Conservation (phyloP, 2,888 invertebrate species). For the Ditula angustiorana region DNA sequence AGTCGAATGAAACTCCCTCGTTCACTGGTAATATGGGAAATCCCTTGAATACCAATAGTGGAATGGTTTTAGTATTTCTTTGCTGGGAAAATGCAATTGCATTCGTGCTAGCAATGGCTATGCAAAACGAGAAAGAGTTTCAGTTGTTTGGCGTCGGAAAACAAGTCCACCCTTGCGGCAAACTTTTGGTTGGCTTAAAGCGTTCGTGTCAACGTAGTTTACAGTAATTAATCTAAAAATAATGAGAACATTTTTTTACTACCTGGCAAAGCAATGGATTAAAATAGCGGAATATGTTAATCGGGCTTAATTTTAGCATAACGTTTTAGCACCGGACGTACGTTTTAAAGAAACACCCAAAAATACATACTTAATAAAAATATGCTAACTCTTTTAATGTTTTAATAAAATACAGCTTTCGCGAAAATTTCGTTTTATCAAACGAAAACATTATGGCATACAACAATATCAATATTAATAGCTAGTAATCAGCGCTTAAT, state of each 20-base stretch:
- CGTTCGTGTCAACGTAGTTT: background rate
- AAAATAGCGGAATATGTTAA: background rate
- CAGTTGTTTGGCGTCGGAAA: slow-evolving; percentile 11
- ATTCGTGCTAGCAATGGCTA: slow-evolving; percentile 33
- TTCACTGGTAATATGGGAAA: slow-evolving; percentile 29
- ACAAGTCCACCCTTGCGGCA: slow-evolving; percentile 9
- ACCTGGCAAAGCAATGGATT: too few relatives aligned
- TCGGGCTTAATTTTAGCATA: background rate
- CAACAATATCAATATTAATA: too few relatives aligned
- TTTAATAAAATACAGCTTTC: too few relatives aligned
- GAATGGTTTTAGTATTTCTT: slow-evolving; percentile 38
- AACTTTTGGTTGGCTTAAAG: background rate
- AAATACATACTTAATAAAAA: too few relatives aligned
- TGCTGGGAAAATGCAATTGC: slow-evolving; percentile 36
- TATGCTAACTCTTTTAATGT: too few relatives aligned
- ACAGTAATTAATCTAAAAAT: background rate
- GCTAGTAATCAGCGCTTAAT: too few relatives aligned
- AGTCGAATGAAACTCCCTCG: background rate
- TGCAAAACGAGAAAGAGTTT: slow-evolving; percentile 36
- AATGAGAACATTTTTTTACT: too few relatives aligned
- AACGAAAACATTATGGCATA: too few relatives aligned
- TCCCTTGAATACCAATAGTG: slow-evolving; percentile 36
- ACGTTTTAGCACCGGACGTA: background rate
- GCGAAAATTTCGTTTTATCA: too few relatives aligned
- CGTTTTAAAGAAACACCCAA: too few relatives aligned